Evolutionary conservation across 2,888 invertebrate genomes (phyloP), one percentile per base, ranked within the genome.

Genomic region (Chymomyza caudatula): DNA sequence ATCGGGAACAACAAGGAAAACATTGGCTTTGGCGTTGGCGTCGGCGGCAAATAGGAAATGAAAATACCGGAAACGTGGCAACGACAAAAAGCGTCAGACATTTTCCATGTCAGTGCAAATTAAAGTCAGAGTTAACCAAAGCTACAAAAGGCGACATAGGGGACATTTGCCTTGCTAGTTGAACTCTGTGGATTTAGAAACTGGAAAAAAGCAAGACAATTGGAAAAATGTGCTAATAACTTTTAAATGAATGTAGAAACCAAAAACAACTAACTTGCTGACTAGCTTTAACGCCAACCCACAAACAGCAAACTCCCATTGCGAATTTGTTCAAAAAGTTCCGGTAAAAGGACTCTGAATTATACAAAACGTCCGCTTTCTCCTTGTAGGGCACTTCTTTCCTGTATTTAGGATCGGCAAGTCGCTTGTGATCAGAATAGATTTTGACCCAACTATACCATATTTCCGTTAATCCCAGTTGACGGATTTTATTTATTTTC

Each of bases 161-260:
- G 11, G 11, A 37, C 29, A 11, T 37, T 37, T 37, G 29, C 11
- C 29, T 4, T 11, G 11, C 47, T 15, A 47, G 13, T 60, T 60
- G 25, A 13, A 52, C 25, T n/a, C n/a, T n/a, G n/a, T 37, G 29
- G 29, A 29, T 29, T 25, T 17, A 29, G 55, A 11, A 55, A 37
- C 6, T 8, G 25, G 13, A 22, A 47, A 20, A 52, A 15, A 56
- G 19, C 2, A 54, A 42, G 23, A 63, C 67, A 67, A 71, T 63
- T 63, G 51, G 25, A 65, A 70, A 70, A 76, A 71, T 70, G 74
- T 71, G 74, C 77, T 76, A 69, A 77, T 76, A 77, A 74, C 74
- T 73, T 71, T 69, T 57, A 71, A 75, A 71, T 74, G 74, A 76
- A 76, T 73, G 73, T 65, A 60, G 62, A 63, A 37, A 15, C 49